Base-by-base conservation (phyloP, 2,888 invertebrate genomes). In the Eupithecia centaureata region DNA sequence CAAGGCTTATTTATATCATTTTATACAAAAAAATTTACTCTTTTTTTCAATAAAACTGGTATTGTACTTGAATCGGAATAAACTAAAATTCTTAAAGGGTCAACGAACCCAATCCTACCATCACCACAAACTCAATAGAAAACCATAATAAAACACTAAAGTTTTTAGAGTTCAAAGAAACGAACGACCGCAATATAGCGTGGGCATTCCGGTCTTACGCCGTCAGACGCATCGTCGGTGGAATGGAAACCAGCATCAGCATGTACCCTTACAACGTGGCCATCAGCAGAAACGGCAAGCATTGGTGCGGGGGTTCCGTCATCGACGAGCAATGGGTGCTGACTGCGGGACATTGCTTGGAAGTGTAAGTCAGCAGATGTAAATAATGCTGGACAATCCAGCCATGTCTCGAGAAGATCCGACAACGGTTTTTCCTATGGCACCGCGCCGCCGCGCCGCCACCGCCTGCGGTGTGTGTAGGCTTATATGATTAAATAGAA, bases 241-340 rank as follows among this genome's bases (percentile, higher is more conserved):
- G 92, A 0, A 91, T 92, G 92, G 91, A 91, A 73, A 90, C 91
- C 15, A 90, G 89, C 69, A 84, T 92, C 73, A 87, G 85, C 79
- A 87, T 90, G 88, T 92, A 92, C 42, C 93, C 92, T 0, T 93
- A 92, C 79, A 93, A 90, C 72, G 91, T 92, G 60, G 92, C 90
- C 0, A 88, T 93, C 66, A 84, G 89, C 4, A 82, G 89, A 51
- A 89, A 82, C 38, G 86, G 86, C 0, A 88, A 88, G 73, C 93
- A 92, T 62, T 93, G 92, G 92, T 93, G 92, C 32, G 92, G 93
- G 0, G 93, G 92, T 0, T 88, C 89, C 52, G 86, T 93, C 58
- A 90, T 93, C n/a, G 93, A 93, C 64, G 93, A 92, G 61, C 92
- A 92, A 68, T 93, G 92, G 92, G 88, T 93, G 10, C 79, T 92